phyloP scores from a whole-genome alignment of 2,888 invertebrate genomes.

The Diabrotica balteata region DNA sequence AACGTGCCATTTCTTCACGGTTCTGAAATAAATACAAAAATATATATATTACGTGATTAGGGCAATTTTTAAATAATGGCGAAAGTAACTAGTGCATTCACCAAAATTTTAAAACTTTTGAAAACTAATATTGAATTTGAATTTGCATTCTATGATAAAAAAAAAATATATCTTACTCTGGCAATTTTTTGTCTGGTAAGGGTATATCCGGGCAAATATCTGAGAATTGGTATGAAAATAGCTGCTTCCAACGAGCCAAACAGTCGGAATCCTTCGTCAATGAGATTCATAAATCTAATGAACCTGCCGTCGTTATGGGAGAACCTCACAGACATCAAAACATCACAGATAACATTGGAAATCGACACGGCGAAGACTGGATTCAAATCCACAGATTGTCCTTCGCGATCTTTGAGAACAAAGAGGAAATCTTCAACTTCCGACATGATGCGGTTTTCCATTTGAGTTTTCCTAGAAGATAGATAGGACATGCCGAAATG shows the following conservation, averaged over 20 bases:
- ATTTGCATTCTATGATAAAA: not conserved
- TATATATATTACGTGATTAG: not conserved
- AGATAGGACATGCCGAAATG: conserved; percentile 89
- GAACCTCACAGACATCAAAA: conserved; percentile 89
- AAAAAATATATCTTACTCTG: conserved; percentile 54
- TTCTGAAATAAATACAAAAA: conserved; percentile 61
- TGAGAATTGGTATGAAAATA: conserved; percentile 83
- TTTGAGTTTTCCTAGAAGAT: conserved; percentile 79
- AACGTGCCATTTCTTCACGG: conserved; percentile 83
- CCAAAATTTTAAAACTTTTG: not conserved
- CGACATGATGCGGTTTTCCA: conserved; percentile 84
- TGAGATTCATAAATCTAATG: conserved; percentile 80
- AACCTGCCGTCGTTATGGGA: conserved; percentile 79
- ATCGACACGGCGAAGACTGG: conserved; percentile 80
- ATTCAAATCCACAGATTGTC: conserved; percentile 77
- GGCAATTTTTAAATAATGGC: not conserved
- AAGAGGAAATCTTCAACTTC: conserved; percentile 80
- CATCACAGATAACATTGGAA: conserved; percentile 89
- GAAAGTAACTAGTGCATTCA: not conserved
- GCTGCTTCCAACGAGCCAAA: conserved; percentile 84
- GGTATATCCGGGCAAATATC: conserved; percentile 66
- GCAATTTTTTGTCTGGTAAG: conserved; percentile 65
- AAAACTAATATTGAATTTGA: not conserved
- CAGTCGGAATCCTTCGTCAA: conserved; percentile 89
- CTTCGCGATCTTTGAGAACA: conserved; percentile 69